Evolutionary conservation across 2,888 invertebrate species (phyloP), one percentile per base, ranked within the genome.

Genomic region (Ommatoiulus sabulosus): DNA sequence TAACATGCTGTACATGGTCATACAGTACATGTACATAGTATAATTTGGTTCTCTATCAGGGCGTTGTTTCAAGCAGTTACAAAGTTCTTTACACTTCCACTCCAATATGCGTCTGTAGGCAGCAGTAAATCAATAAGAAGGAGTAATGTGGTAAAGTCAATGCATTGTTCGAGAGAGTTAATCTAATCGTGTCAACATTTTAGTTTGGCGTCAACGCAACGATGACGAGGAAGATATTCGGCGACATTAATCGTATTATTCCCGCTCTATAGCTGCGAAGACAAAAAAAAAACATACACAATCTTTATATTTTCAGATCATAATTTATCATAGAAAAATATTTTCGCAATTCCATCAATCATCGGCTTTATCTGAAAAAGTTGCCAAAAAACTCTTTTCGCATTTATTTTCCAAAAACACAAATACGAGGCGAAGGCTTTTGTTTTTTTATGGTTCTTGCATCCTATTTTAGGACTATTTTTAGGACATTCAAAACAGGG

Each of bases 201-300:
- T 85, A 44, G 43, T 44, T 85, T 85, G 43, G 44, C 85, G 85
- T 85, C 85, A 85, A 85, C 43, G 43, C 7, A 10, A n/a, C 85
- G 85, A 85, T 85, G 85, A 85, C 85, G 43, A 85, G 85, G n/a
- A 85, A 85, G 85, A 85, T 85, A 85, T 85, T 85, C n/a, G 8
- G 44, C 43, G 85, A 85, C 85, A 85, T 85, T 85, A 85, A 85
- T 85, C 85, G 85, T 85, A 85, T 85, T 85, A 85, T 85, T 85
- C 43, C 43, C 43, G 43, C 85, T 10, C 35, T 35, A 35, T 35
- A 35, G 35, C 35, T 35, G 35, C 0, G 35, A 43, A 43, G 44
- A n/a, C 85, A 4, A 85, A 85, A 43, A 85, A 84, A 85, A 48
- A 48, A 35, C 35, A 35, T 35, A 48, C 10, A 85, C 35, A 84